phyloP scores from a whole-genome alignment of 2,113 vertebrate species.

The Larimichthys polyactis region DNA sequence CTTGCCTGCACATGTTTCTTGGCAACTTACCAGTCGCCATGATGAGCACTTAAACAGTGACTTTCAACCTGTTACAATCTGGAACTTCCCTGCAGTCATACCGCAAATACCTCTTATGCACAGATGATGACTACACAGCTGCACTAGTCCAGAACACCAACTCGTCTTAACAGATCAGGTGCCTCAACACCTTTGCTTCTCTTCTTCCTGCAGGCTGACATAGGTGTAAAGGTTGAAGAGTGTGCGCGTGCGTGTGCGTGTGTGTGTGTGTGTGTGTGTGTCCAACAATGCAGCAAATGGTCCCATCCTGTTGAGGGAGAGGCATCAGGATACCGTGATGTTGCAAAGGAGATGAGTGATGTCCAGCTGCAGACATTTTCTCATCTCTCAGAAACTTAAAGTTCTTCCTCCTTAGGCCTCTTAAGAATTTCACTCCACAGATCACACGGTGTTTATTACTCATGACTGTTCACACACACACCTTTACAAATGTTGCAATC shows the following conservation, averaged over 20 bases:
- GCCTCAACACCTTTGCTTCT: constrained; percentile 43
- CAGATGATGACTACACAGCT: constrained; percentile 40
- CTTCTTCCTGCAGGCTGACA: constrained; percentile 30
- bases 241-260: neutral
- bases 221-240: neutral
- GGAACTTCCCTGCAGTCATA: constrained; percentile 38
- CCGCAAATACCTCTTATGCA: constrained; percentile 64
- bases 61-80: constrained; percentile 2
- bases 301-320: neutral
- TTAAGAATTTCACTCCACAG: constrained; percentile 6
- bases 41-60: neutral
- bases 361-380: constrained; percentile 25
- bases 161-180: constrained; percentile 29
- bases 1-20: neutral
- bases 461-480: neutral
- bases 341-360: constrained; percentile 35
- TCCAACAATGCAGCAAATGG: neutral
- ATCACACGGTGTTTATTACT: neutral
- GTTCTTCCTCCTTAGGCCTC: neutral
- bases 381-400: neutral
- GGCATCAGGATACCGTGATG: constrained; percentile 7
- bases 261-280: neutral
- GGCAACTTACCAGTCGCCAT: neutral
- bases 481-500: neutral
- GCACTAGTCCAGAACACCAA: constrained; percentile 24